Evolutionary conservation across 2,888 invertebrate genomes (phyloP), one percentile per base, ranked within the genome.

Genomic region (Xylota sylvarum): DNA sequence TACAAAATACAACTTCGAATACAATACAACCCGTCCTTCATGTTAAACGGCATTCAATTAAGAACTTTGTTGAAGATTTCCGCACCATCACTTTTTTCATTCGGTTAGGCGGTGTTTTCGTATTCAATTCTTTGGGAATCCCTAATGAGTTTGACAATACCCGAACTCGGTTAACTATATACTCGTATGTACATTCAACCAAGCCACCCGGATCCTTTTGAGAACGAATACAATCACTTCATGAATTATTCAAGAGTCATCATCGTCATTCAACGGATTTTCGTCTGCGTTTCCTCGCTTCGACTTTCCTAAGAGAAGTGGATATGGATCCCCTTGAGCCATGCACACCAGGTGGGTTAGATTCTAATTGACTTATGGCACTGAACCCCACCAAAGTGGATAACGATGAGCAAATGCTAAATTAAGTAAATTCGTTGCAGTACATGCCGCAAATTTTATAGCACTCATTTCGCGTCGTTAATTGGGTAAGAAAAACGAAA

Each of bases 161-260:
- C 9, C 37, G n/a, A 17, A 12, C 35, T 14, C 35, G 17, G 67
- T 58, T n/a, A 30, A 30, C 64, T 64, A 35, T 55, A 32, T 3
- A 23, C 23, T 23, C 23, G 23, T 3, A 23, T 23, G 23, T 23
- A 23, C 9, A 19, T 9, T 55, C 7, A 19, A 9, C 62, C 7
- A 43, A 40, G 40, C 58, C 4, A 48, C 9, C 64, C 23, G 43
- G 40, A 79, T 10, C 48, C 23, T 19, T 10, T 60, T 14, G 23
- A 12, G 27, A 48, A 55, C 62, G 40, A 58, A 58, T 58, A 56
- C 10, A 37, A 55, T 62, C 27, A 37, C 43, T 52, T 77, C 82
- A 77, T 82, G 64, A 82, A 77, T 82, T 48, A 82, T 82, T 82
- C 77, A 82, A 19, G 50, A 67, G 43, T 27, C 35, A 27, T 65